These are phyloP conservation scores for Australoheros facetus DNA, from an alignment of 2,797 vertebrate genomes.

Conservation along the genomic window DNA sequence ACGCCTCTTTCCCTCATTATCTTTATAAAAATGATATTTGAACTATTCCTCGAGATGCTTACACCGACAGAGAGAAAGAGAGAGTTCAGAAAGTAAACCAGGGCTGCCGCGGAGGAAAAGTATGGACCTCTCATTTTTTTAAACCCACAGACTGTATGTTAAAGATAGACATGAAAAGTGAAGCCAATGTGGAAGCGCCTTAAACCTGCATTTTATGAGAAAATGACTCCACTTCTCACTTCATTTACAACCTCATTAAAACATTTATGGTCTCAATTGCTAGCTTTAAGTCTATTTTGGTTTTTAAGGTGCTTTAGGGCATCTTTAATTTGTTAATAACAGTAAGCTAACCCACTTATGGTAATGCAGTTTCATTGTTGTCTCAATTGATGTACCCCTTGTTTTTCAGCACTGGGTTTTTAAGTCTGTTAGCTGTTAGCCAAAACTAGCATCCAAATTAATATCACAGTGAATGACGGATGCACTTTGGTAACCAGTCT, in stretches of 20 bases:
- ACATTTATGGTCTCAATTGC: background rate
- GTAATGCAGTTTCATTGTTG: background rate
- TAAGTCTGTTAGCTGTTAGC: background rate
- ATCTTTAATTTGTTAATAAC: background rate
- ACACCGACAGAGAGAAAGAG: background rate
- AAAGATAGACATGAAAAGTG: background rate
- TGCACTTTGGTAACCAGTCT: background rate
- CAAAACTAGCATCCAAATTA: background rate
- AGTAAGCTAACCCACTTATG: fast-evolving
- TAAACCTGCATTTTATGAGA: background rate
- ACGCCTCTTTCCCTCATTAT: background rate
- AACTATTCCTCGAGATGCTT: background rate
- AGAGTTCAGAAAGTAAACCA: background rate
- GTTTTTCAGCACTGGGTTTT: background rate
- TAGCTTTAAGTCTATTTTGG: background rate
- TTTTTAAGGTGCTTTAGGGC: background rate
- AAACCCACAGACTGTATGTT: constrained; percentile 1
- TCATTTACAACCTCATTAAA: too few relatives aligned
- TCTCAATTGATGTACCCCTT: fast-evolving
- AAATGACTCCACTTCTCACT: background rate
- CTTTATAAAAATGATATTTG: background rate
- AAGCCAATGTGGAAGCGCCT: background rate
- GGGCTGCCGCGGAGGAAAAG: background rate
- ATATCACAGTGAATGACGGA: background rate
- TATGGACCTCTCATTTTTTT: background rate